phyloP scores from a whole-genome alignment of 1,140 invertebrate species.

The Heliothis virescens region DNA sequence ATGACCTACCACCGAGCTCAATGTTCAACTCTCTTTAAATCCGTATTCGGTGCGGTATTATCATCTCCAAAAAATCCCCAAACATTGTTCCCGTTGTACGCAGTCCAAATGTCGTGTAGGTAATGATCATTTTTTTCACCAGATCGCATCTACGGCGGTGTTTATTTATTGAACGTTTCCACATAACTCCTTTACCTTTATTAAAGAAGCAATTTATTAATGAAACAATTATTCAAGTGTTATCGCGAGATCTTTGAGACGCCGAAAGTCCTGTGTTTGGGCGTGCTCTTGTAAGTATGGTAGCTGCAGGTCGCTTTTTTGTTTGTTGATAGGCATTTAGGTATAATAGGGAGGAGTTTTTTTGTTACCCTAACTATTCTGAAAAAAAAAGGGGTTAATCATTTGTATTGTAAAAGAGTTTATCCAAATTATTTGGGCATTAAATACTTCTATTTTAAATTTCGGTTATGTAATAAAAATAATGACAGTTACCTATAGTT shows the following conservation, averaged over 20 bases:
- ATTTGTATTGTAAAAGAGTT: no score
- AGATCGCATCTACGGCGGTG: conserved; percentile 66
- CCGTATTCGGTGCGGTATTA: background rate
- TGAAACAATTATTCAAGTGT: conserved; percentile 76
- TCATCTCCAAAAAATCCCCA: conserved; percentile 44
- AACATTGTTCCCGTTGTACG: conserved; percentile 61
- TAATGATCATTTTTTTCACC: conserved; percentile 69
- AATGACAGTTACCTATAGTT: no score
- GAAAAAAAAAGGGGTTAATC: no score
- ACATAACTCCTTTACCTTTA: conserved; percentile 67
- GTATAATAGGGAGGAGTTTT: no score
- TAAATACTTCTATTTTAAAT: no score
- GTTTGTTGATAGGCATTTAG: background rate
- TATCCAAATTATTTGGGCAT: no score
- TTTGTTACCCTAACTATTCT: no score
- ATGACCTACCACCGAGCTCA: no score
- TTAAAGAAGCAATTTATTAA: conserved; percentile 79
- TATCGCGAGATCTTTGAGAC: conserved; percentile 69
- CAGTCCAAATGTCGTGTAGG: conserved; percentile 57
- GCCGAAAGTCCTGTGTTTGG: conserved; percentile 41
- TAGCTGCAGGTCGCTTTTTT: background rate
- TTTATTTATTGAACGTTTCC: conserved; percentile 70
- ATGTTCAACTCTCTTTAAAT: no score
- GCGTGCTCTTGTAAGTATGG: conserved; percentile 10
- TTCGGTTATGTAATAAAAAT: no score